Evolutionary conservation across 2,888 invertebrate genomes (phyloP), one percentile per base, ranked within the genome.

Genomic region (Ctenicera cuprea): DNA sequence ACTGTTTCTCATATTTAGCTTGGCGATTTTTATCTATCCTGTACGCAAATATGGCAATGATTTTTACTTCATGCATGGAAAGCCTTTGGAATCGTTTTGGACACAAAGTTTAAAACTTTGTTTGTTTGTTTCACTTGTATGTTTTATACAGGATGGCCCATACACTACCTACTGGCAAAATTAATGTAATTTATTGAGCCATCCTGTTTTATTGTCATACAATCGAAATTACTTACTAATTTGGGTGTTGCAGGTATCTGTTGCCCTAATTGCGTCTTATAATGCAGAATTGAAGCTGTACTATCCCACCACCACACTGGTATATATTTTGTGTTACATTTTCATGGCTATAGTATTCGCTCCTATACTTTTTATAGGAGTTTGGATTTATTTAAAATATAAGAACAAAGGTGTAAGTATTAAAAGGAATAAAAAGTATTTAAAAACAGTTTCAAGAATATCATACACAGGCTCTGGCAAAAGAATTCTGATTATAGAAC

Each of bases 41-140:
- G 20, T 50, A 16, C 22, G 8, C 16, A 43, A 18, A 54, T 54
- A 45, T 16, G 30, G 26, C 26, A 33, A 64, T 12, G 70, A 71
- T 43, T 71, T 12, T 45, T 52, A 71, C 16, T 71, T 71, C 33
- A 43, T 11, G 14, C 41, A 54, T 37, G 54, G 63, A 26, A 54
- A 52, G n/a, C 26, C 33, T n/a, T 43, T 71, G 20, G 7, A 0
- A 14, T 9, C 22, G 8, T 71, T n/a, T 16, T 71, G 70, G 70
- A 63, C 4, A 14, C 20, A 63, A 12, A 33, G 26, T 22, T 41
- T 63, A 7, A 70, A 68, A 26, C 9, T 61, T 7, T 20, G 30
- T 12, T 12, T 12, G n/a, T 18, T 68, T n/a, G 7, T 61, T 20
- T 37, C 22, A 22, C 43, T 57, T 26, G 67, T 67, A 43, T 16